phyloP scores from a whole-genome alignment of 2,888 invertebrate species.

The Tipula vernalis region DNA sequence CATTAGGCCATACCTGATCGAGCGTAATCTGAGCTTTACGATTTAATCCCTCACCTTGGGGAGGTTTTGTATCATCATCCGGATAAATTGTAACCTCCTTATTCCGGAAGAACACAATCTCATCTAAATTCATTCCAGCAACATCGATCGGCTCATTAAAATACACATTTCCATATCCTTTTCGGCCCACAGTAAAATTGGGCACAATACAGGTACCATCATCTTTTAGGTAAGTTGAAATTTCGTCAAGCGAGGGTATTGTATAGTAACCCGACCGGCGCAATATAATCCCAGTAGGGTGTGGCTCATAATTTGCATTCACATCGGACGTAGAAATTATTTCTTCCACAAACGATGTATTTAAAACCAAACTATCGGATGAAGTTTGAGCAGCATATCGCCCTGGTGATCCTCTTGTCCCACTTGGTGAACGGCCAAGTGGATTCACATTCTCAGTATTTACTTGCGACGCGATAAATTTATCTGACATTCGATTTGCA shows the following conservation, averaged over 20 bases:
- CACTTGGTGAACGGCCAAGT: conserved; percentile 4
- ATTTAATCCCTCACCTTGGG: conserved; percentile 78
- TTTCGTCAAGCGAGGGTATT: conserved; percentile 70
- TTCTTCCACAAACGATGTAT: conserved; percentile 24
- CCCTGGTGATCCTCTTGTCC: conserved; percentile 14
- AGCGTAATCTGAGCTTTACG: conserved; percentile 82
- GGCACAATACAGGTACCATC: conserved; percentile 68
- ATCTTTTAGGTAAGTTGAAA: conserved; percentile 55
- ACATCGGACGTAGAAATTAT: conserved; percentile 17
- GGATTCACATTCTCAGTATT: conserved; percentile 14
- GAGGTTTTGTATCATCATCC: conserved; percentile 76
- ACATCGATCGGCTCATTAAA: conserved; percentile 78
- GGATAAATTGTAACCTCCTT: conserved; percentile 95
- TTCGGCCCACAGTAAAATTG: conserved; percentile 77
- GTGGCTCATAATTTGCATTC: conserved; percentile 31
- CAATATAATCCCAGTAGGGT: conserved; percentile 65
- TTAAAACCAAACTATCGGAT: conserved; percentile 24
- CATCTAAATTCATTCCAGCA: conserved; percentile 72
- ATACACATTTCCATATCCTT: conserved; percentile 81
- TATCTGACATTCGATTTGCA: background rate
- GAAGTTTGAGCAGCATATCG: conserved; percentile 16
- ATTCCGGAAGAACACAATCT: conserved; percentile 80
- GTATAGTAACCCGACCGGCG: conserved; percentile 82
- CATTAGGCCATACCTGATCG: conserved; percentile 88
- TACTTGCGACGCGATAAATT: background rate